Evolutionary conservation across 2,797 vertebrate species (phyloP).

Genomic region (Eulemur coronatus): DNA sequence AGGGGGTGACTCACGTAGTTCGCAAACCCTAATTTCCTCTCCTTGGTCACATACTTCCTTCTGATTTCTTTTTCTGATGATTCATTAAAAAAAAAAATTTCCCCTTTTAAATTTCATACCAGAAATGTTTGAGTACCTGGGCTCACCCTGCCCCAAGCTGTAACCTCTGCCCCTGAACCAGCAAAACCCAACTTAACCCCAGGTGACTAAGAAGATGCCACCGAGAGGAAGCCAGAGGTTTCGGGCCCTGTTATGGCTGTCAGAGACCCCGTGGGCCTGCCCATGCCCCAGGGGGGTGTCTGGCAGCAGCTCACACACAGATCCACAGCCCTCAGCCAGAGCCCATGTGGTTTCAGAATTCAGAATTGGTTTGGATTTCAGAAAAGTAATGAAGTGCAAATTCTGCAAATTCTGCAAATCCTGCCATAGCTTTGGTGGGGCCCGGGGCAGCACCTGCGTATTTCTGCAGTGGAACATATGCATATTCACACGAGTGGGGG

Average conservation of each 20-base stretch:
- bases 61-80: slow-evolving; percentile 77
- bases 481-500: not conserved
- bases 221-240: slow-evolving; percentile 7
- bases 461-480: not conserved
- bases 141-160: slow-evolving; percentile 24
- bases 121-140: slow-evolving; percentile 32
- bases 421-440: not conserved
- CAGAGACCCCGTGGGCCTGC: not conserved
- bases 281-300: not conserved
- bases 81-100: slow-evolving; percentile 59
- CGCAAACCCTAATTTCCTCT: slow-evolving; percentile 76
- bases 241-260: not conserved
- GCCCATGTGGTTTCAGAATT: not conserved
- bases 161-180: slow-evolving; percentile 48
- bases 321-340: not conserved
- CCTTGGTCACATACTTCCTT: slow-evolving; percentile 76
- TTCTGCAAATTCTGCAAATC: not conserved
- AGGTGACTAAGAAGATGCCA: not conserved
- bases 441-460: not conserved
- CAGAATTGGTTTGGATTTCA: not conserved
- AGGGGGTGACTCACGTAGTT: slow-evolving; percentile 55
- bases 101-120: slow-evolving; percentile 60
- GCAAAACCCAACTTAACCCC: slow-evolving; percentile 40
- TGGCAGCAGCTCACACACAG: not conserved
- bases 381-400: not conserved